Conservation (phyloP, 2,113 vertebrate species). For the Malaclemys terrapin region DNA sequence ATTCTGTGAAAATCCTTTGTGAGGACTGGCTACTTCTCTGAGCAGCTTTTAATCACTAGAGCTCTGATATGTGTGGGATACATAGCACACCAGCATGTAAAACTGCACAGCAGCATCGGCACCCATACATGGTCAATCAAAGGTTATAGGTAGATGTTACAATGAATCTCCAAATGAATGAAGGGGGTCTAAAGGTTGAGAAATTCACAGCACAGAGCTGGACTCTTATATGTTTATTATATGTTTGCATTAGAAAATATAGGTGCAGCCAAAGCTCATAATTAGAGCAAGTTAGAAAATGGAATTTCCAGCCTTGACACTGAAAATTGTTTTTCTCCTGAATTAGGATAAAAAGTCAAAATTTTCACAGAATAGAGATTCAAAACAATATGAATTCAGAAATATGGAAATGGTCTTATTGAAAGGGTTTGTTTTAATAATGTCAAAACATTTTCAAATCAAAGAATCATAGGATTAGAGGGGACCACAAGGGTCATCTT, state of each 20-base stretch:
- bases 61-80: not conserved
- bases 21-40: not conserved
- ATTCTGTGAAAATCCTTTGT: not conserved
- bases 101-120: fast-evolving
- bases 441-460: not conserved
- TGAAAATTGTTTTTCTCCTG: not conserved
- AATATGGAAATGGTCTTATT: not conserved
- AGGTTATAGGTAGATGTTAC: not conserved
- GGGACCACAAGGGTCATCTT: too few species aligned
- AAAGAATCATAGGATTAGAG: too few species aligned
- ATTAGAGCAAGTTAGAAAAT: not conserved
- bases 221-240: not conserved
- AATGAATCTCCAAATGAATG: not conserved
- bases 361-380: not conserved
- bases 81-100: not conserved
- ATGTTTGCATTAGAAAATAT: not conserved
- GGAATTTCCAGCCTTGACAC: not conserved
- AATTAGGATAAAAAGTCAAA: not conserved
- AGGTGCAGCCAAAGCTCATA: not conserved
- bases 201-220: not conserved
- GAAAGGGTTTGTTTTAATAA: not conserved
- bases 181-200: not conserved
- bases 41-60: not conserved
- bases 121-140: not conserved
- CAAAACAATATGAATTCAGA: slow-evolving; percentile 4